Percentiles rank a stretch among this genome's conserved stretches.
phyloP scores from a whole-genome alignment of 2,797 vertebrate species.

The Pempheris klunzingeri region DNA sequence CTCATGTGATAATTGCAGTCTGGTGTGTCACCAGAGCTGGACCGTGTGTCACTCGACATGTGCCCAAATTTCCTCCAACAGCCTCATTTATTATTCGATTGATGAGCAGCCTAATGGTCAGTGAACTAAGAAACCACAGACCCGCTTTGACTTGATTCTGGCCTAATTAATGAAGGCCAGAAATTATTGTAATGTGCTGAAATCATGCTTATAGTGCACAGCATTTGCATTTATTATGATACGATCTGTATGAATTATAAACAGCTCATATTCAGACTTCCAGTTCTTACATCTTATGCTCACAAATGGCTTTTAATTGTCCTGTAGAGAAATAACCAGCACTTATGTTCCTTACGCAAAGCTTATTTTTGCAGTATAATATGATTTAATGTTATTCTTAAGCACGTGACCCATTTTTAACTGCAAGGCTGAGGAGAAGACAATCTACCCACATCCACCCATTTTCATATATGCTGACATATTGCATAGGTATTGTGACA shows the following conservation, averaged over 20 bases:
- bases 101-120: slow-evolving; percentile 83
- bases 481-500: slow-evolving; percentile 66
- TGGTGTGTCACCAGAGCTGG: slow-evolving; percentile 31
- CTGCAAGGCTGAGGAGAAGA: neutral
- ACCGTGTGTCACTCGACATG: slow-evolving; percentile 58
- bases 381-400: slow-evolving; percentile 1
- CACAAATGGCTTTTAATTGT: neutral
- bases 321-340: neutral
- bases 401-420: slow-evolving; percentile 12
- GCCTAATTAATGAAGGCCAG: slow-evolving; percentile 75
- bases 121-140: slow-evolving; percentile 81
- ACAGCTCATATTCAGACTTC: neutral
- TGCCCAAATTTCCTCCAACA: slow-evolving; percentile 72
- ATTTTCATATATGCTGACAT: slow-evolving; percentile 40
- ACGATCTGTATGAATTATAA: neutral
- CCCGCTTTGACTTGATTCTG: slow-evolving; percentile 53
- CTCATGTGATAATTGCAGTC: slow-evolving; percentile 51
- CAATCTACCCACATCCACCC: slow-evolving; percentile 7
- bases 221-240: slow-evolving; percentile 25
- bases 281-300: neutral
- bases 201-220: neutral
- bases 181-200: slow-evolving; percentile 18
- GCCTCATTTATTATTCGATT: slow-evolving; percentile 82
- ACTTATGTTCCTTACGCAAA: neutral
- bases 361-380: slow-evolving; percentile 6